Evolutionary conservation across 2,797 vertebrate genomes (phyloP), one percentile per base, ranked within the genome.

Genomic region (Liasis olivaceus): DNA sequence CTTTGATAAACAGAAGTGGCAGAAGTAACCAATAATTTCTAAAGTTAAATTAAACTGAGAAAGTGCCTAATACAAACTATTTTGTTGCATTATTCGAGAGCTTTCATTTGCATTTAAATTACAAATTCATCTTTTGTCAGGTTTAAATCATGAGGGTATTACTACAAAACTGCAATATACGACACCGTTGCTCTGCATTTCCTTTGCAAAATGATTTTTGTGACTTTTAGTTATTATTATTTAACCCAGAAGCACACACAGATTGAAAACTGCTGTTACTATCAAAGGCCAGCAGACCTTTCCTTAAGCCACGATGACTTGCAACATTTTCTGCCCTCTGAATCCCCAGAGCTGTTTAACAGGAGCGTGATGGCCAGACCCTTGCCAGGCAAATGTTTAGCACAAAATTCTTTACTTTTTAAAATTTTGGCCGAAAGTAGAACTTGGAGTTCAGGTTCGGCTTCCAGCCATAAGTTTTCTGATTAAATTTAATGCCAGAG

Each of bases 101-200:
- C 90, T 84, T 91, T 93, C 85, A 90, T 96, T 96, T 95, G 84
- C 94, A 95, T 95, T 94, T 95, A 93, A 94, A 96, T 94, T 89
- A 63, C 60, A 86, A 90, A 86, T 81, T 1, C 84, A 17, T 90
- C 89, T 92, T 36, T 88, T 90, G 77, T 92, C 0, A 0, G 47
- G 26, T 31, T 63, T 93, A 64, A 90, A 90, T 63, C 63, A 64
- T 42, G 62, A 62, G 42, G 77, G 62, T 91, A 17, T 93, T 91
- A 85, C 93, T 92, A 62, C 59, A 9, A 64, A 72, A 42, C 72
- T 17, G 0, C 24, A 72, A 81, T 85, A 24, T 14, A 28, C n/a
- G 36, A 36, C 2, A 24, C 66, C 47, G 51, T 11, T 51, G 20
- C 28, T 26, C 54, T 13, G 36, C 59, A 54, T 85, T 85, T 72